Evolutionary conservation across 2,113 vertebrate species (phyloP).

Genomic region (Callithrix jacchus): DNA sequence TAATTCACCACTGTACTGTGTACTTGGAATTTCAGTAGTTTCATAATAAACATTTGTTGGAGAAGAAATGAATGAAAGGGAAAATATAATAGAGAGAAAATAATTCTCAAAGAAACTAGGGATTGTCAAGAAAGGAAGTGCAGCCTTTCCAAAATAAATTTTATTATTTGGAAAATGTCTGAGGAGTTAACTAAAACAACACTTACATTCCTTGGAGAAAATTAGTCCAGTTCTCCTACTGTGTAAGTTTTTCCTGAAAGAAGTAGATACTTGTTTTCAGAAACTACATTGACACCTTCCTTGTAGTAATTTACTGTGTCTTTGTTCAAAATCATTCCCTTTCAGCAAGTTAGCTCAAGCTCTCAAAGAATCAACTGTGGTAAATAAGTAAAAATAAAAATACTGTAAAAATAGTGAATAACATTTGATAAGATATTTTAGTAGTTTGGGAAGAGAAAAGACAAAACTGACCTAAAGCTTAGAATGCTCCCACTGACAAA

Average conservation of each 20-base stretch:
- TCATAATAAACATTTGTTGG: not conserved
- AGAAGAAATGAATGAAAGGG: not conserved
- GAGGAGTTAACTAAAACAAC: not conserved
- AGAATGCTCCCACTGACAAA: not conserved
- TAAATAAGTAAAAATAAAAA: slow-evolving; percentile 28
- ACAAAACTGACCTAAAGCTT: not conserved
- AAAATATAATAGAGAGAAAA: not conserved
- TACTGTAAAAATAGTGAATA: not conserved
- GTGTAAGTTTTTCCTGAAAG: not conserved
- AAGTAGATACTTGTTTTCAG: not conserved
- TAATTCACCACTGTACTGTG: not conserved
- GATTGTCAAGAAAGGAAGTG: not conserved
- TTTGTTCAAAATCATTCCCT: slow-evolving; percentile 29
- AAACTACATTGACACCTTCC: not conserved
- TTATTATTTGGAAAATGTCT: not conserved
- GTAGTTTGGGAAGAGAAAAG: not conserved
- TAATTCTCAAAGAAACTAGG: not conserved
- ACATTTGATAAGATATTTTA: slow-evolving; percentile 5
- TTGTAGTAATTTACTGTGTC: not conserved
- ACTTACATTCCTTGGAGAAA: not conserved
- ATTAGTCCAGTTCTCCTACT: not conserved
- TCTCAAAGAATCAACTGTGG: not conserved
- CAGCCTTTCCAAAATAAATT: not conserved
- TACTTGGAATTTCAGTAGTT: not conserved
- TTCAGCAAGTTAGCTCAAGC: not conserved